Evolutionary conservation across 1,140 invertebrate species (phyloP), one percentile per base, ranked within the genome.

Genomic region (Drosophila aff.): DNA sequence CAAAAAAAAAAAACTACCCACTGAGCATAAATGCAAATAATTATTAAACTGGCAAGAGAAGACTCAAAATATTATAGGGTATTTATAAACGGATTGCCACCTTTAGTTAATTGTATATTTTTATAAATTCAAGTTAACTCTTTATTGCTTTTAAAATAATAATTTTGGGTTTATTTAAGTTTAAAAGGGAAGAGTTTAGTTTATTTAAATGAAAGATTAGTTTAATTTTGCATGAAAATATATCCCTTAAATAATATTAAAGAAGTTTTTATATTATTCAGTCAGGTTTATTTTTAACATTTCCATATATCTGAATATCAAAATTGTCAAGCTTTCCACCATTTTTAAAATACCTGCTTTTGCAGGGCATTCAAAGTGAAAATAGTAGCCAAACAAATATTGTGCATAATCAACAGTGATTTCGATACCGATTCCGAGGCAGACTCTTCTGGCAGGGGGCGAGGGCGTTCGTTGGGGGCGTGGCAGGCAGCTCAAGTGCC

Each of bases 11-110:
- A 60, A 80, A 65, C 33, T 47, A 41, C 40, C 18, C 61, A 33
- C 33, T 36, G 26, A 40, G 62, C 18, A 53, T 53, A 52, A 62
- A 61, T 58, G 59, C 52, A 82, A 82, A 82, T 46, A 81, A 65
- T 47, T 33, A 23, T 26, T 8, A 2, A 11, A 9, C 2, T 38
- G 43, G 11, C 2, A 11, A n/a, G 26, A 26, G 44, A 36, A 44
- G 5, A 18, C 38, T 40, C 2, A 1, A 11, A 33, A 41, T n/a
- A n/a, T 13, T 3, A 1, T n/a, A 31, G 11, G 18, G n/a, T 21
- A 63, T 44, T 21, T 40, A 5, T 36, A 1, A 4, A 15, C 4
- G n/a, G 11, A 11, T 18, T 1, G 7, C 6, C 26, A 23, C 1
- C 11, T 6, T 7, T 33, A 5, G 0, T 13, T 41, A 18, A 18